Base-by-base conservation (phyloP, 2,888 invertebrate species). In the Tipula vernalis region DNA sequence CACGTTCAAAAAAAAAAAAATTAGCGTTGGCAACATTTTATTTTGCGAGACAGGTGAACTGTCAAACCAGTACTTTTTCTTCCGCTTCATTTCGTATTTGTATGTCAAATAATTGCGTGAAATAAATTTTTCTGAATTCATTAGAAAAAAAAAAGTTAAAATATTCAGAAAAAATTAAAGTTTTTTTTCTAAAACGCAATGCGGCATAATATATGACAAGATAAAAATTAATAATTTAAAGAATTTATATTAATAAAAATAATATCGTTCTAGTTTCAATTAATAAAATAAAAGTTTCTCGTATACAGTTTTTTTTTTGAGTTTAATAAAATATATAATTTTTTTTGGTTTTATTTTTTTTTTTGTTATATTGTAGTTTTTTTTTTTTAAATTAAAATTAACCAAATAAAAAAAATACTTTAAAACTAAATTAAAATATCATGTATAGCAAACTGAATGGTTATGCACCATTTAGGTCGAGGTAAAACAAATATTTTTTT, bases 361-460 rank as follows among this genome's bases (percentile, higher is more conserved):
- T 39, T 39, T 39, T 39, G 39, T 39, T 86, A 57, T 86, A 42
- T 86, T 4, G n/a, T 86, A 28, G 36, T 86, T 86, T 86, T 57
- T 15, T 86, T 86, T 86, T 57, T 15, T 13, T 86, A 57, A 51
- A 57, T 86, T 51, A 41, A 36, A 15, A 86, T 57, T 36, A n/a
- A 36, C 57, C 39, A 86, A 51, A 39, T 51, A 51, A 51, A 15
- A 44, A 85, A 86, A 86, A n/a, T 42, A 41, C 44, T 86, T 39
- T 39, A 39, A 87, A 87, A 87, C 42, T 86, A 71, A 15, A 71
- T 10, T 71, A 28, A 71, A 71, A 28, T 71, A 71, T 18, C 71
- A 88, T 88, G 88, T 88, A 88, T 87, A 88, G 88, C 57, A 88
- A 87, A 86, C 87, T 88, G 88, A 88, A 88, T 87, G 88, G 88